Base-by-base conservation (phyloP, 2,888 invertebrate genomes). In the Laspeyria flexula region DNA sequence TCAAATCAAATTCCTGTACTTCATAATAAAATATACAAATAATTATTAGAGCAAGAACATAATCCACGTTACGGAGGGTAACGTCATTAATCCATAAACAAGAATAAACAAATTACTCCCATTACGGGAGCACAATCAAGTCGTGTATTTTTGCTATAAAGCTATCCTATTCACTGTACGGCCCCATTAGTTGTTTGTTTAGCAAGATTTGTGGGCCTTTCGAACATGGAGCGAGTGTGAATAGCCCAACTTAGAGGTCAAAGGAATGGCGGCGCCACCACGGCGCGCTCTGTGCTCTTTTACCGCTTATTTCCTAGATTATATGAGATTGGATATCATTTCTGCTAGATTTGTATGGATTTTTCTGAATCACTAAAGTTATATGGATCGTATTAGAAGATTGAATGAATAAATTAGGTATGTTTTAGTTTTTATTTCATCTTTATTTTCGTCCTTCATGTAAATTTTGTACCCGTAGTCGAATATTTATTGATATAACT, bases 181-280 rank as follows among this genome's bases (percentile, higher is more conserved):
- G 27, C 29, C 46, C 66, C 69, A 69, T 66, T 71, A 64, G 58
- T 71, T 67, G 72, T 71, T 71, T 74, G 70, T 74, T 65, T 71
- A 63, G 61, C 52, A 65, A 73, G 74, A 80, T 76, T 74, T 77
- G 74, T 71, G 62, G 55, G 55, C 37, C 44, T 44, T 51, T 55
- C 52, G 39, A 37, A 27, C 40, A 43, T 29, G 42, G 39, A 44
- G 16, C 12, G 39, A 35, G 43, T 41, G 55, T 66, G 55, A 63
- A 59, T 63, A 46, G 61, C 40, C 45, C 58, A 52, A 46, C 41
- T 41, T 37, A 18, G 37, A 42, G 60, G 60, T 60, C 65, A 65
- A 63, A 65, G 56, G 48, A 52, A 60, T 34, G 35, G 43, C 60
- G 75, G 73, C 75, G 73, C 66, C 73, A 35, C 39, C 11, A 11